A percentile compares a stretch with the other conserved stretches of the same genome.
Evolutionary conservation across 2,797 vertebrate genomes (phyloP).

Genomic region (Eptatretus atami): DNA sequence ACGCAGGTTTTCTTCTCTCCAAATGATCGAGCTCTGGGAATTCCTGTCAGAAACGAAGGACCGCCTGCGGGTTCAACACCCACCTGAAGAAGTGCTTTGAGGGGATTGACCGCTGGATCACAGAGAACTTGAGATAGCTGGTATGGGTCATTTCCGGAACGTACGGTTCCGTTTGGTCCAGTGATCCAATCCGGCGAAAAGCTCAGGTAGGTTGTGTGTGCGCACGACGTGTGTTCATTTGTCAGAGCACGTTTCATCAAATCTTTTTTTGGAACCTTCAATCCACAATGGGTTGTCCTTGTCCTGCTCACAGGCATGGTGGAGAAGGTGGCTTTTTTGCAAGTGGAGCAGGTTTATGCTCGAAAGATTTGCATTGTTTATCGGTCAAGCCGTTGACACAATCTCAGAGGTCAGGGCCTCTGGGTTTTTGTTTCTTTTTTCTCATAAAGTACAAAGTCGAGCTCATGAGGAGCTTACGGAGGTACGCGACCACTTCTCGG

Average conservation of each 20-base stretch:
- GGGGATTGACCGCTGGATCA: constrained; percentile 50
- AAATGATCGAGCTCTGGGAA: constrained; percentile 60
- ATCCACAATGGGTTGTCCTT: too few relatives aligned
- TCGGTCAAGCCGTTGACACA: constrained; percentile 10
- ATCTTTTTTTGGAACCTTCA: too few relatives aligned
- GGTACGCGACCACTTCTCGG: too few relatives aligned
- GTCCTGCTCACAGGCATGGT: constrained; percentile 34
- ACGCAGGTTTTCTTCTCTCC: constrained; percentile 61
- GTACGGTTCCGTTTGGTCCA: constrained; percentile 28
- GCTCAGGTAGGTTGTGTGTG: constrained; percentile 27
- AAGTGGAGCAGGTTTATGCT: constrained; percentile 56
- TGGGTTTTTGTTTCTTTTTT: too few relatives aligned
- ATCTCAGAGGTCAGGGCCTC: background rate
- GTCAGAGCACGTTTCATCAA: constrained; percentile 8
- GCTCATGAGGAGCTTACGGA: too few relatives aligned
- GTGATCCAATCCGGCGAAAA: constrained; percentile 28
- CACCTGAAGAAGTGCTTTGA: constrained; percentile 82
- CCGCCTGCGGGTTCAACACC: constrained; percentile 51
- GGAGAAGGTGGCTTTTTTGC: constrained; percentile 60
- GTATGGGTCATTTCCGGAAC: constrained; percentile 66
- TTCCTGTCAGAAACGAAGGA: constrained; percentile 76
- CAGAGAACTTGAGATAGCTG: constrained; percentile 23
- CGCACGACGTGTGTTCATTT: too few relatives aligned
- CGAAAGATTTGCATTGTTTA: constrained; percentile 30
- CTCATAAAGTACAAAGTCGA: too few relatives aligned